phyloP scores from a whole-genome alignment of 2,797 vertebrate genomes.

The Carapus acus region DNA sequence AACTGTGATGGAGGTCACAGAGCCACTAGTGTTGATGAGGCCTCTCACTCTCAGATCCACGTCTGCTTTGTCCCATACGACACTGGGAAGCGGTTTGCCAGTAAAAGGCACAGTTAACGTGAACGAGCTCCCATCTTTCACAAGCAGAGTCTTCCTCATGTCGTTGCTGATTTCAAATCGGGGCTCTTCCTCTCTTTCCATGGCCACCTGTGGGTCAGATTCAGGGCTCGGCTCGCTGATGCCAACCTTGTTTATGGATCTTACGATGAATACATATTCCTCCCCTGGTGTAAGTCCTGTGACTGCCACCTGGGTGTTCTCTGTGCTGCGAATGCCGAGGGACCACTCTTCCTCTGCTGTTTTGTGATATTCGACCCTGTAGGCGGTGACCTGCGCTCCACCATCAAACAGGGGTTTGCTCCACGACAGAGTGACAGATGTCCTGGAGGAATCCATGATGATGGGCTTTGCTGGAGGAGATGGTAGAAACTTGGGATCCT shows the following conservation, averaged over 20 bases:
- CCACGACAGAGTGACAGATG: conserved; percentile 86
- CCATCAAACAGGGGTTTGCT: conserved; percentile 96
- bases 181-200: conserved; percentile 93
- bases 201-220: conserved; percentile 83
- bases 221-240: conserved; percentile 86
- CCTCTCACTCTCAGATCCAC: conserved; percentile 87
- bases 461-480: conserved; percentile 89
- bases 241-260: conserved; percentile 91
- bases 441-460: conserved; percentile 83
- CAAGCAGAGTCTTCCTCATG: conserved; percentile 89
- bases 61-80: conserved; percentile 89
- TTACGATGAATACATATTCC: conserved; percentile 87
- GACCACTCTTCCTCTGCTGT: conserved; percentile 84
- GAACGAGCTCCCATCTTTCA: conserved; percentile 88
- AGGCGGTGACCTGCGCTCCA: conserved; percentile 85
- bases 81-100: conserved; percentile 87
- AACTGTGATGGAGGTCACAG: conserved; percentile 82
- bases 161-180: conserved; percentile 87
- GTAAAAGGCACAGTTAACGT: conserved; percentile 89
- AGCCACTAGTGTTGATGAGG: conserved; percentile 81
- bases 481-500: conserved; percentile 91
- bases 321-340: conserved; percentile 79
- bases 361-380: conserved; percentile 88
- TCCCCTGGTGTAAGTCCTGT: conserved; percentile 78
- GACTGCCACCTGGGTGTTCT: conserved; percentile 84